Base-by-base conservation (phyloP, 2,113 vertebrate genomes). In the Phaetusa simplex region DNA sequence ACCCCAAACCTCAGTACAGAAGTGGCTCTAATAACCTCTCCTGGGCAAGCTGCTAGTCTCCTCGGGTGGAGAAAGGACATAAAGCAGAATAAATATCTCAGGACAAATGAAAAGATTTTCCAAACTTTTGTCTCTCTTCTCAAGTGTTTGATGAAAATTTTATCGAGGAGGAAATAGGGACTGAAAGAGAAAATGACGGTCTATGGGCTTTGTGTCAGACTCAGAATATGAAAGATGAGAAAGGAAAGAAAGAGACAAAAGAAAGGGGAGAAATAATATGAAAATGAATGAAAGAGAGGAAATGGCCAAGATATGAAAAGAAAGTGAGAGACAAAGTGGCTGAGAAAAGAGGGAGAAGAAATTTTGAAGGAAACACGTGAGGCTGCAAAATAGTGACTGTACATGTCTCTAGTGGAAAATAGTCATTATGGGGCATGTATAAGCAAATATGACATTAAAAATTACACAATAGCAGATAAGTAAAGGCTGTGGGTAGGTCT, bases 391-490 rank as follows among this genome's bases (percentile, higher is more conserved):
- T 64, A 80, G 92, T 66, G 94, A 73, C 52, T 87, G 53, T 92
- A 74, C 87, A 62, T 93, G 76, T 91, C 76, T 91, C 69, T 92
- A 71, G 71, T 95, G 85, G 82, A 96, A 96, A 96, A 90, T 23
- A 92, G 47, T 76, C 27, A 88, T 96, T 96, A 90, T 80, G 40
- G 50, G 77, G 42, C 92, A 96, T 13, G 1, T 82, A 85, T 84
- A 93, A 92, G 95, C 86, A 95, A 95, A 91, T 93, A 91, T 93
- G 88, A 87, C 86, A 95, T 96, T 94, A 95, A 95, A 95, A 95
- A 88, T 88, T 95, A 61, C 93, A 95, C 79, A 94, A 82, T 89
- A 80, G 61, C 71, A 95, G 94, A 93, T 92, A 97, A 94, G 84
- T 91, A 95, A 93, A 95, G 70, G 36, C 79, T 95, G 45, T 84